Evolutionary conservation across 2,113 vertebrate genomes (phyloP).

Genomic region (Rhinolophus ferrumequinum): DNA sequence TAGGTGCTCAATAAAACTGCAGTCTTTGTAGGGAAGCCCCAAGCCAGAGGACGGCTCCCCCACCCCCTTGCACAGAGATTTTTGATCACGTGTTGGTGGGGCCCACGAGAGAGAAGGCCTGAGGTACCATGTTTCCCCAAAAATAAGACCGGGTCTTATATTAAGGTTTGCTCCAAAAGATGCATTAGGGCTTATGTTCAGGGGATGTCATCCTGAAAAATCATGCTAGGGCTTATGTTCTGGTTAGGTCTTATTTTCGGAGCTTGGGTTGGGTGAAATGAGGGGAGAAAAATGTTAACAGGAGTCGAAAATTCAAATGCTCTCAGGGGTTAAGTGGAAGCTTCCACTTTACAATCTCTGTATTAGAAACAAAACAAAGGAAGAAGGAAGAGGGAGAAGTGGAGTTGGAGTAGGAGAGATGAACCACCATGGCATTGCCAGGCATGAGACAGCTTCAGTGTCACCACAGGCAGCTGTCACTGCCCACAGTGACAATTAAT

Average conservation of each 20-base stretch:
- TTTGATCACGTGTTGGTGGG: not conserved
- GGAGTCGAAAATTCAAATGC: not conserved
- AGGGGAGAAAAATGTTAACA: not conserved
- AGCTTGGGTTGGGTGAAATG: not conserved
- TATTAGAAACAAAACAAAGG: slow-evolving; percentile 11
- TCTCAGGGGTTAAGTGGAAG: not conserved
- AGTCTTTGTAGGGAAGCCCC: not conserved
- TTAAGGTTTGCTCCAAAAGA: no score
- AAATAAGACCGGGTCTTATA: no score
- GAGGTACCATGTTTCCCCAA: not conserved
- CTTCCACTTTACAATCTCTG: not conserved
- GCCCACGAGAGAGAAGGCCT: not conserved
- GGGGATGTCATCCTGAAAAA: no score
- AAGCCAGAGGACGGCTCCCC: not conserved
- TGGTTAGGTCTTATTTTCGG: no score
- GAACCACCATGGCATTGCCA: not conserved
- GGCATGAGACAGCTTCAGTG: not conserved
- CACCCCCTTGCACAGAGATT: not conserved
- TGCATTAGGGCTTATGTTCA: no score
- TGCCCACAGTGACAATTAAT: not conserved
- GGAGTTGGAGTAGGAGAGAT: not conserved
- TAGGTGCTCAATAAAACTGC: not conserved
- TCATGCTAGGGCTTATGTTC: no score
- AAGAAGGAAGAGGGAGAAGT: not conserved
- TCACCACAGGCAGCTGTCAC: not conserved